phyloP scores from a whole-genome alignment of 2,888 invertebrate genomes.

The Ormyrus pomaceus region DNA sequence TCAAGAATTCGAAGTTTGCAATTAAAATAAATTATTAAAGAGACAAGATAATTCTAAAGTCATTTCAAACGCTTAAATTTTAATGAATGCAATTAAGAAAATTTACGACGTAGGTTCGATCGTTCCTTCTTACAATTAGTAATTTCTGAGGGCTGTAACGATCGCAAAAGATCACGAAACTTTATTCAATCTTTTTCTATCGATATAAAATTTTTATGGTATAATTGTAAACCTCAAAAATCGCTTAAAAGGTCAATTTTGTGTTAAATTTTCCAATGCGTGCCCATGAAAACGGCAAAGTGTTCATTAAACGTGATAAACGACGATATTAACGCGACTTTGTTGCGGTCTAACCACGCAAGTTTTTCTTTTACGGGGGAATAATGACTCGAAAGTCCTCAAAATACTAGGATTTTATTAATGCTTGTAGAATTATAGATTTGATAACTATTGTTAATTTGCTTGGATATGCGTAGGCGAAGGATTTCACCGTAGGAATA shows the following conservation, averaged over 20 bases:
- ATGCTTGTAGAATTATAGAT: not conserved
- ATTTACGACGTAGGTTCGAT: slow-evolving; percentile 9
- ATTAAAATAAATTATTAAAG: not conserved
- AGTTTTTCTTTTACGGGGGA: slow-evolving; percentile 1
- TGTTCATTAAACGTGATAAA: slow-evolving; percentile 4
- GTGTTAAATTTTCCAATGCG: slow-evolving; percentile 1
- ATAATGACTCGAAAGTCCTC: slow-evolving; percentile 21
- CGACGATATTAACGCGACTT: slow-evolving; percentile 6
- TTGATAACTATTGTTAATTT: not conserved
- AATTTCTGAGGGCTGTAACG: not conserved
- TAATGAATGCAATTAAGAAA: slow-evolving; percentile 18
- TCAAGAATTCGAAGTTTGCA: not conserved
- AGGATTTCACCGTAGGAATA: not conserved
- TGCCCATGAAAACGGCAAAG: no score
- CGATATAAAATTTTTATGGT: not conserved
- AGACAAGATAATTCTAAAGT: slow-evolving; percentile 20
- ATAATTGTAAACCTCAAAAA: not conserved
- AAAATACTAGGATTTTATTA: not conserved
- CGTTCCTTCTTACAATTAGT: not conserved
- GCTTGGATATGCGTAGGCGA: not conserved
- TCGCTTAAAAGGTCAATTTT: slow-evolving; percentile 14
- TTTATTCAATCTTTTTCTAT: not conserved
- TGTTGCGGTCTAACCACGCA: slow-evolving; percentile 1
- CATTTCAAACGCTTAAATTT: slow-evolving; percentile 1
- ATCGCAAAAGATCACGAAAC: not conserved